Base-by-base conservation (phyloP, 2,113 vertebrate species). In the Podarcis cretensis region DNA sequence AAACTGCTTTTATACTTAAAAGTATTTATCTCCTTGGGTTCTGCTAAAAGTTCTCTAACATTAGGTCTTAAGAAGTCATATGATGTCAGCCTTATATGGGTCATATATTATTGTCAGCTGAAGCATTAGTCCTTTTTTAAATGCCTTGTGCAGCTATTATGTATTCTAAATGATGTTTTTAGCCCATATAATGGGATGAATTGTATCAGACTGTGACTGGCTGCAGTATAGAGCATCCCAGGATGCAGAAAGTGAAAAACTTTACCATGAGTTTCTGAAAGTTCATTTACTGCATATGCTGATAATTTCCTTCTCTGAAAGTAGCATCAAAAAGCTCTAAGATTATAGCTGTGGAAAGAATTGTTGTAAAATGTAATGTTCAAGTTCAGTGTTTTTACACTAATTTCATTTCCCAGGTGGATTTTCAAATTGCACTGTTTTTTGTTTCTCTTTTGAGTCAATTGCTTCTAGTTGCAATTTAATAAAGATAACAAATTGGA, bases 21-120 rank as follows among this genome's bases (percentile, higher is more conserved):
- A 81, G 25, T 2, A 16, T 0, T 74, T 77, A 3, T 0, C 59
- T 5, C 2, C 1, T 0, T 14, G 1, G 1, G 30, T n/a, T 86
- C 43, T 21, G 66, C 66, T 63, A 63, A 1, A 75, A 69, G 5
- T 7, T 20, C 85, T 7, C 35, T 7, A 14, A 74, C 5, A 1
- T 43, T 59, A 18, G 2, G 3, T 68, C 65, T 76, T 43, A 78
- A 0, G 12, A 54, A 74, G 12, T 57, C 68, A 37, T 59, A 30
- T 74, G 3, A 27, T 43, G 69, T 68, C 23, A 77, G 21, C 73
- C 8, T 40, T 21, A n/a, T 14, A 84, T 69, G 21, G n/a, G 40
- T 78, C 27, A 21, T 78, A 21, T 77, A 59, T 59, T 68, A 54
- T 78, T 48, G 37, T 75, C 54, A 23, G 5, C 27, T 75, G 48